Base-by-base conservation (phyloP, 2,797 vertebrate genomes). In the Pseudopleuronectes americanus region DNA sequence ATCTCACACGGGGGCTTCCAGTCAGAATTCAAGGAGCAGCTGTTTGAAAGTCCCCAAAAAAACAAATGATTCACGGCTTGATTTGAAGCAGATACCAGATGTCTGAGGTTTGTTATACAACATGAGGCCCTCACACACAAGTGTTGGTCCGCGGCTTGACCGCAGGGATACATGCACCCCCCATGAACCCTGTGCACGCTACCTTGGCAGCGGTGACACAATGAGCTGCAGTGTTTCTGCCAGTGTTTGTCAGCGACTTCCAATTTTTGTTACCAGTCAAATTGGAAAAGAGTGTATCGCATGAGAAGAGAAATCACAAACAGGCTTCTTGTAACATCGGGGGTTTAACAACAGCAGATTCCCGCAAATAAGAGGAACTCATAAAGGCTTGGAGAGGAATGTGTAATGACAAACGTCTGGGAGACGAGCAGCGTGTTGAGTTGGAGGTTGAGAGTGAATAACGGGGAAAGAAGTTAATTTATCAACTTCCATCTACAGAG, bases 271-370 rank as follows among this genome's bases (percentile, higher is more conserved):
- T 23, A 48, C 26, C 53, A 55, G 49, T 22, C 8, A 22, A 65
- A 49, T 26, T 41, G 23, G 21, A 67, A 48, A 57, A 31, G 23
- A 4, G 23, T 54, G 54, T 19, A 64, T 70, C 6, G 12, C 56
- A 52, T 53, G 45, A 64, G 23, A 67, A 57, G 8, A 26, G 21
- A 52, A 62, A 71, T 54, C 8, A 31, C 19, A 26, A 65, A 61
- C 67, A 71, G 62, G 51, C 24, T 60, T 26, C 57, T 57, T 60
- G 26, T 57, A 53, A 51, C 52, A 56, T 68, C 21, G 4, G 19
- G 2, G 2, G 10, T 54, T 72, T 48, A 60, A 57, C 57, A 66
- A 62, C 22, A 62, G 8, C 58, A 56, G 52, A 57, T 67, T 62
- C 10, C n/a, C 10, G 26, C 38, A n/a, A 58, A 60, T 54, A 56